Conservation (phyloP, 2,113 vertebrate species). For the Halichoerus grypus region DNA sequence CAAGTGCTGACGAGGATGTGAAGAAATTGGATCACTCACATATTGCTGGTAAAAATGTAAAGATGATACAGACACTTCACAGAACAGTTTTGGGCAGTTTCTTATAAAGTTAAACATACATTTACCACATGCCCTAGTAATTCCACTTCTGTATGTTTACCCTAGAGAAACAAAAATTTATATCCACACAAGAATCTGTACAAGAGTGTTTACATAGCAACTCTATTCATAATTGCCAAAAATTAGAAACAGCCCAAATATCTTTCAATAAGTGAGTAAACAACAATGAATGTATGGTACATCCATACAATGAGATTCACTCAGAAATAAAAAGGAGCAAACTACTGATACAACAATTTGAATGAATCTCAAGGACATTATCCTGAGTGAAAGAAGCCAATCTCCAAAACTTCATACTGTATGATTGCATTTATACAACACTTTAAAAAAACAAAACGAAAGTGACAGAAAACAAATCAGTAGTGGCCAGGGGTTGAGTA, state of each 20-base stretch:
- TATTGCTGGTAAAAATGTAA: neutral
- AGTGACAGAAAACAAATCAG: neutral
- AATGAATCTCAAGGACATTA: neutral
- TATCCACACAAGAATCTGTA: neutral
- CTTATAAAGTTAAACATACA: slow-evolving; percentile 1
- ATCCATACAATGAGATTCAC: neutral
- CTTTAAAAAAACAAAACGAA: neutral
- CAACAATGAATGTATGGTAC: neutral
- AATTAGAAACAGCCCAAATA: neutral
- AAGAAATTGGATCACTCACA: neutral
- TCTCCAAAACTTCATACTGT: neutral
- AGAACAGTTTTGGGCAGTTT: neutral
- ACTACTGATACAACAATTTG: neutral
- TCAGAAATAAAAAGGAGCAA: neutral
- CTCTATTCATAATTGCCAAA: neutral
- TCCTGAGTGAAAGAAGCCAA: neutral
- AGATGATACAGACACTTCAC: neutral
- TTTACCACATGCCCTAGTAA: neutral
- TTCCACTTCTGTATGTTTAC: neutral
- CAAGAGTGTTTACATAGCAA: neutral
- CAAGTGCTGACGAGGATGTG: neutral
- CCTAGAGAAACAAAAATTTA: slow-evolving; percentile 19
- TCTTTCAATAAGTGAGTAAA: neutral
- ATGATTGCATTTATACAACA: neutral
- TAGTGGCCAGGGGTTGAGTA: neutral